These are phyloP conservation scores for Perognathus longimembris DNA, from an alignment of 2,113 vertebrate genomes.

Conservation along the genomic window DNA sequence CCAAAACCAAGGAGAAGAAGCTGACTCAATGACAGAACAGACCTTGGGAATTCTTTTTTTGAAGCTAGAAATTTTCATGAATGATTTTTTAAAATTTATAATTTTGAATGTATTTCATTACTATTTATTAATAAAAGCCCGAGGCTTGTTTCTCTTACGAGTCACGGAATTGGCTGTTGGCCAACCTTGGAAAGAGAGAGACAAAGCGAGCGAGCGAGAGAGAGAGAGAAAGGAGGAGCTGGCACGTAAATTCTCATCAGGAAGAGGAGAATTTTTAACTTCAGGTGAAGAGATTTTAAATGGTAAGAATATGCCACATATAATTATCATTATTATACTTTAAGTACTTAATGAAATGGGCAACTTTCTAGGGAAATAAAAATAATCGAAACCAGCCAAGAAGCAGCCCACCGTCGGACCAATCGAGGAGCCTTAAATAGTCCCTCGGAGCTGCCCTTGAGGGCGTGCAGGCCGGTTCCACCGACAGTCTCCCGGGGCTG, in stretches of 20 bases:
- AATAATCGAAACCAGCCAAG: constrained; percentile 1
- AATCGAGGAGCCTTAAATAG: not conserved
- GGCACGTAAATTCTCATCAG: not conserved
- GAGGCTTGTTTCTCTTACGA: not conserved
- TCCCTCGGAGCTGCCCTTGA: not conserved
- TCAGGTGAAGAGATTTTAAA: not conserved
- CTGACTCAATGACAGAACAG: no score
- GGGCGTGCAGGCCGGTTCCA: not conserved
- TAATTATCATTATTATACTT: constrained; percentile 13
- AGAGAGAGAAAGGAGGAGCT: not conserved
- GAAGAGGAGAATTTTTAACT: not conserved
- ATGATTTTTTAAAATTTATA: no score
- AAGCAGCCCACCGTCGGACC: not conserved
- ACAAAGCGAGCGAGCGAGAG: not conserved
- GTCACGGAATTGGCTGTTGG: not conserved
- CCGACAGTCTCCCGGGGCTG: not conserved
- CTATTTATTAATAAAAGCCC: constrained; percentile 9
- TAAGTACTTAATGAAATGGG: constrained; percentile 31
- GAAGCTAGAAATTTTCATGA: no score
- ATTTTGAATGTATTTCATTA: constrained; percentile 3
- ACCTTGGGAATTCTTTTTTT: no score
- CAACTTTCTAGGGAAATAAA: constrained; percentile 42
- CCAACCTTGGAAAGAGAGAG: not conserved
- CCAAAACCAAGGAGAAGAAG: not conserved
- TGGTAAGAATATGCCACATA: not conserved